These are phyloP conservation scores for Auanema sp. DNA, from an alignment of 2,888 invertebrate genomes.

Conservation along the genomic window DNA sequence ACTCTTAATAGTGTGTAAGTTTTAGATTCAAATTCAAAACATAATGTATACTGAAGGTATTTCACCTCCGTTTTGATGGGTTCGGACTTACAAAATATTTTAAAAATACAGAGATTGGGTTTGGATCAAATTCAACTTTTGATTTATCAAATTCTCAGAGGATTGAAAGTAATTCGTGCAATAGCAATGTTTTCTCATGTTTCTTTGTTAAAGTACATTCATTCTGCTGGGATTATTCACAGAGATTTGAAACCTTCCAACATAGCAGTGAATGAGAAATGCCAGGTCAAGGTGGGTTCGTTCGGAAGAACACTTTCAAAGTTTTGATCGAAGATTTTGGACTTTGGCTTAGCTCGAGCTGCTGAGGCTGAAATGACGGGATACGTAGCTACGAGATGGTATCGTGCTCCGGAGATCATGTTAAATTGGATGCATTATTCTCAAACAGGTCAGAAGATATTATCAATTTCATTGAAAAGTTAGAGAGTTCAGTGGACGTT, in stretches of 20 bases:
- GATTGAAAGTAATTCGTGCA: conserved; percentile 75
- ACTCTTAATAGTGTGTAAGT: conserved; percentile 58
- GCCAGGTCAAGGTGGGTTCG: conserved; percentile 79
- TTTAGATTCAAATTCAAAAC: not conserved
- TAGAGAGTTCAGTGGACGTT: conserved; percentile 53
- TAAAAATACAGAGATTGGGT: conserved; percentile 90
- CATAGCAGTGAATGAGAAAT: conserved; percentile 98
- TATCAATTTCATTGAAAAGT: conserved; percentile 7
- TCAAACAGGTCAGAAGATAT: conserved; percentile 75
- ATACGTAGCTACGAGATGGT: conserved; percentile 80
- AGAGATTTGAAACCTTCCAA: conserved; percentile 97
- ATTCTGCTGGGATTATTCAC: conserved; percentile 96
- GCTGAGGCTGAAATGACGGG: conserved; percentile 72
- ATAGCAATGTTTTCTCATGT: too few relatives aligned
- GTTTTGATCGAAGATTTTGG: conserved; percentile 69
- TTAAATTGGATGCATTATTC: conserved; percentile 87
- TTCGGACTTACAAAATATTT: conserved; percentile 95
- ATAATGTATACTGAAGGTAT: conserved; percentile 71
- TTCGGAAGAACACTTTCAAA: conserved; percentile 64
- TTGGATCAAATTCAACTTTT: conserved; percentile 98
- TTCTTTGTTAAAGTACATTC: conserved; percentile 75
- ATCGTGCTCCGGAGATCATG: conserved; percentile 67
- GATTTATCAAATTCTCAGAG: conserved; percentile 94
- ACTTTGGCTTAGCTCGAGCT: conserved; percentile 58
- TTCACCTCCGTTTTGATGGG: conserved; percentile 97